Conservation (phyloP, 1,140 invertebrate genomes). For the Conus ventricosus region DNA sequence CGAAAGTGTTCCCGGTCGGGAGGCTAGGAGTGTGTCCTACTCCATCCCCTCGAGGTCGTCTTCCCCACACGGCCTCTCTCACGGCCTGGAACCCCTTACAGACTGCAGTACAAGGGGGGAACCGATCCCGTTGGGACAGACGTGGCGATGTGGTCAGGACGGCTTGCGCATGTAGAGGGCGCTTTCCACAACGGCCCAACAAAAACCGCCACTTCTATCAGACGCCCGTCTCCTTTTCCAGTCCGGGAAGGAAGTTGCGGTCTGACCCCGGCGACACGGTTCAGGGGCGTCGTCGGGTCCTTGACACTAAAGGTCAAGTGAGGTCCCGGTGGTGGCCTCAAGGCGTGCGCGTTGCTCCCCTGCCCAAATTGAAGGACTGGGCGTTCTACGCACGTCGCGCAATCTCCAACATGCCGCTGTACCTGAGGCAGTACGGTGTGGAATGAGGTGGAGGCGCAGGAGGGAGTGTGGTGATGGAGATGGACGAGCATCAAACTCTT, state of each 20-base stretch:
- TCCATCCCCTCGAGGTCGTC: constrained; percentile 64
- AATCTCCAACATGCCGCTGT: constrained; percentile 56
- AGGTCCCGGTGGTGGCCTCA: constrained; percentile 40
- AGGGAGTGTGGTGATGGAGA: no score
- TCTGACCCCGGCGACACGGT: constrained; percentile 51
- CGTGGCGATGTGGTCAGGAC: constrained; percentile 20
- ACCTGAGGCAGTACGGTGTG: constrained; percentile 49
- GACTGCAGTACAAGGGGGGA: constrained; percentile 45
- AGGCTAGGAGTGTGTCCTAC: constrained; percentile 51
- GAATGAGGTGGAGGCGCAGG: constrained; percentile 59
- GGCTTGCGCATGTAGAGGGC: constrained; percentile 26
- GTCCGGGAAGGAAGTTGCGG: constrained; percentile 39
- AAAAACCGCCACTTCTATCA: constrained; percentile 48
- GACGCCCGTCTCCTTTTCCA: constrained; percentile 55
- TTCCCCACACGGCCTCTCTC: constrained; percentile 63
- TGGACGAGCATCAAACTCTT: no score
- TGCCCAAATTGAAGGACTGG: constrained; percentile 51
- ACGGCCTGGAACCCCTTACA: constrained; percentile 64
- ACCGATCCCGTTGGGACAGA: constrained; percentile 7
- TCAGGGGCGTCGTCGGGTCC: constrained; percentile 45
- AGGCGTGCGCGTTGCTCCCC: constrained; percentile 43
- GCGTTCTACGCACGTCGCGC: constrained; percentile 50
- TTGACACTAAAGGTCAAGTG: constrained; percentile 48
- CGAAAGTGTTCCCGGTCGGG: constrained; percentile 2
- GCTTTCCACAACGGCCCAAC: constrained; percentile 57